A percentile compares a stretch with the other conserved stretches of the same genome.
These are phyloP conservation scores for Tipula vernalis DNA, from an alignment of 2,888 invertebrate species.

Conservation along the genomic window DNA sequence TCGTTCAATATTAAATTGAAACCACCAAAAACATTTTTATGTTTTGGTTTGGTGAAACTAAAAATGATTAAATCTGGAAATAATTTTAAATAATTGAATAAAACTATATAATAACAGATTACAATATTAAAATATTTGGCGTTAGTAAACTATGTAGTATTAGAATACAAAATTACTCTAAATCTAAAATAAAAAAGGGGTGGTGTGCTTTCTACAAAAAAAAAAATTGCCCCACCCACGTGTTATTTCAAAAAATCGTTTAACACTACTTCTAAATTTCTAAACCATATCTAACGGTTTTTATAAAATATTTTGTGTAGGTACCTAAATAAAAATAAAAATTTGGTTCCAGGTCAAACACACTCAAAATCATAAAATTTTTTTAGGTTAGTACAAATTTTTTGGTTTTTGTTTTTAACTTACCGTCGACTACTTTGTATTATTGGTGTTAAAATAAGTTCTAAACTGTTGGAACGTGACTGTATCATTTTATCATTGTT, in stretches of 20 bases:
- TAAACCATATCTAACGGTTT: background rate
- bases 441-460: constrained; percentile 38
- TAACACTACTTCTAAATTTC: background rate
- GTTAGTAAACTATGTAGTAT: background rate
- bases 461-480: constrained; percentile 36
- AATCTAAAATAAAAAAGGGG: background rate
- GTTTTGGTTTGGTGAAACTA: background rate
- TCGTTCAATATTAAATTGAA: background rate
- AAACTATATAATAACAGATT: background rate
- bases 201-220: background rate
- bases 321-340: background rate
- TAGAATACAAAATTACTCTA: background rate
- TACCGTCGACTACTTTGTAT: constrained; percentile 39
- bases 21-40: background rate
- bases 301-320: background rate
- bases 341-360: background rate
- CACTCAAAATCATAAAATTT: background rate
- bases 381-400: background rate
- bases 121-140: background rate
- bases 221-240: background rate
- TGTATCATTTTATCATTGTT: background rate
- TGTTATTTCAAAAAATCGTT: background rate
- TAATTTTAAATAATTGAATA: background rate
- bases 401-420: constrained; percentile 18
- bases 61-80: background rate